Conservation (phyloP, 2,888 invertebrate genomes). For the Protodeltote pygarga region DNA sequence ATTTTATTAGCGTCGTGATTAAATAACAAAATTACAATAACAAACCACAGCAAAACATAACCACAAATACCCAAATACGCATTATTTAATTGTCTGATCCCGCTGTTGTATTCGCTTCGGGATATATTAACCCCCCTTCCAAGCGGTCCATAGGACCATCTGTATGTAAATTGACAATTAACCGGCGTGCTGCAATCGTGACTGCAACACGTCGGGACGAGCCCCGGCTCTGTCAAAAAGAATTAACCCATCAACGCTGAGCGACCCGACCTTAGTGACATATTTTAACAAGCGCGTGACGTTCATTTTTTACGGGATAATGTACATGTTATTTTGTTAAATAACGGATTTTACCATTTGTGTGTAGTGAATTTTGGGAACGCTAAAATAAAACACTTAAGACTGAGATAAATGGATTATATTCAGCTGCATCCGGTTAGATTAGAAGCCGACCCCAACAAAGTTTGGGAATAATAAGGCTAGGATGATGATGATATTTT, state of each 20-base stretch:
- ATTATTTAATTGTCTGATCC: constrained; percentile 28
- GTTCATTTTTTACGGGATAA: no score
- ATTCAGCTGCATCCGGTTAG: no score
- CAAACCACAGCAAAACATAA: constrained; percentile 19
- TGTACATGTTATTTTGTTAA: no score
- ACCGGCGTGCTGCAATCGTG: constrained; percentile 25
- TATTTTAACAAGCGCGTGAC: constrained; percentile 17
- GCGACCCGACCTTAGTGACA: constrained; percentile 23
- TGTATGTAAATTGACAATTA: constrained; percentile 56
- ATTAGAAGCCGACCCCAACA: no score
- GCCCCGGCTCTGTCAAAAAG: constrained; percentile 37
- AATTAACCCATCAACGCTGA: constrained; percentile 28
- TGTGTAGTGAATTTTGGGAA: no score
- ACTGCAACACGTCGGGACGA: constrained; percentile 14
- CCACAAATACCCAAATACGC: constrained; percentile 11
- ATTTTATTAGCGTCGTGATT: neutral
- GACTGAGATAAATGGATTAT: no score
- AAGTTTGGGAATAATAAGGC: no score
- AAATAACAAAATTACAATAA: constrained; percentile 13
- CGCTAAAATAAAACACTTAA: no score
- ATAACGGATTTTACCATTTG: no score
- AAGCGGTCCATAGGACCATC: constrained; percentile 28
- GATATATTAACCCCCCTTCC: constrained; percentile 32
- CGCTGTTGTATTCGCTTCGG: constrained; percentile 13
- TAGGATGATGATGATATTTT: no score